Percentiles rank a stretch among this genome's conserved stretches.
Conservation (phyloP, 2,113 vertebrate species). For the Chaetodon trifascialis region DNA sequence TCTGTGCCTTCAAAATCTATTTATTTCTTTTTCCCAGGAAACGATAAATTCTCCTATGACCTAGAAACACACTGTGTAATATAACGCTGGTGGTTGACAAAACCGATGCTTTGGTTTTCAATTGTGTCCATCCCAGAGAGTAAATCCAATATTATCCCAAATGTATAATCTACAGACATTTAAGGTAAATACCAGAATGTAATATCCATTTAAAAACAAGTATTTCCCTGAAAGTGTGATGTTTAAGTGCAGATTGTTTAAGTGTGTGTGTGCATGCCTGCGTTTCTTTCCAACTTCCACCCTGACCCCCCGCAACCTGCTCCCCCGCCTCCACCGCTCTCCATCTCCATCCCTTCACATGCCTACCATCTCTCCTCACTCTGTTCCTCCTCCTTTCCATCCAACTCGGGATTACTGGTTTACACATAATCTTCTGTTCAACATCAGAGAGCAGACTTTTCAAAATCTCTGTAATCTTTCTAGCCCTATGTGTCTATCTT, state of each 20-base stretch:
- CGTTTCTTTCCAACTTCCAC: constrained; percentile 60
- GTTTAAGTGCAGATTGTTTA: constrained; percentile 25
- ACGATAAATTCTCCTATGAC: constrained; percentile 41
- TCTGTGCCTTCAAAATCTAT: constrained; percentile 47
- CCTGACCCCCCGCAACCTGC: constrained; percentile 29
- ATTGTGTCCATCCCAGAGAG: constrained; percentile 58
- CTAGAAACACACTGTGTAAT: constrained; percentile 45
- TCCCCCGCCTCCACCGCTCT: not conserved
- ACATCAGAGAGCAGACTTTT: constrained; percentile 83
- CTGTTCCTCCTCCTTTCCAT: constrained; percentile 72
- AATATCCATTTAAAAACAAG: not conserved
- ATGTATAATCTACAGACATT: constrained; percentile 47
- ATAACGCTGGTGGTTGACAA: constrained; percentile 29
- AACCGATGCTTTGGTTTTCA: constrained; percentile 42
- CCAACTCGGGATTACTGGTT: constrained; percentile 84
- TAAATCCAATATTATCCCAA: constrained; percentile 73
- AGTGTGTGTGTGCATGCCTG: constrained; percentile 21
- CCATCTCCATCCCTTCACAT: constrained; percentile 46
- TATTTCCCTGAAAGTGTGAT: constrained; percentile 12
- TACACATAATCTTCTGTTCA: constrained; percentile 83
- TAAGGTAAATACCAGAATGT: constrained; percentile 10
- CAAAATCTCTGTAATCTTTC: constrained; percentile 81
- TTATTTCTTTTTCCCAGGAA: constrained; percentile 29
- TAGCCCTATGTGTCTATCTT: constrained; percentile 50
- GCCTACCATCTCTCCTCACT: constrained; percentile 68